These are phyloP conservation scores for Zapornia atra DNA, from an alignment of 2,113 vertebrate species.

Conservation along the genomic window DNA sequence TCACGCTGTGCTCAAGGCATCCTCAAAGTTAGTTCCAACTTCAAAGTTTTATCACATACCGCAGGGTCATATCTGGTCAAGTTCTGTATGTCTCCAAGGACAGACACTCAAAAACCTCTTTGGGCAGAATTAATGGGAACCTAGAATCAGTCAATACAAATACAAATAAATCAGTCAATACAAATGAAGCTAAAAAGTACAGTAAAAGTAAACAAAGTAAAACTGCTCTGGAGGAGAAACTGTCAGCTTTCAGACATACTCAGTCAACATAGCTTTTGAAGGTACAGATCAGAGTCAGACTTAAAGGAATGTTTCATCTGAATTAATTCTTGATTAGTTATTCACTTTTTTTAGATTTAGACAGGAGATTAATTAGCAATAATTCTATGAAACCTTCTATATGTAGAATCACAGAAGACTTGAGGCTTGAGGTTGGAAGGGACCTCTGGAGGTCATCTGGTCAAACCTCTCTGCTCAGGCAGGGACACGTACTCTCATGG, in stretches of 20 bases:
- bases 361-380: not conserved
- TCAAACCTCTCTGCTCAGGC: not conserved
- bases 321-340: not conserved
- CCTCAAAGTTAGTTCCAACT: not conserved
- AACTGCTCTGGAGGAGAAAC: not conserved
- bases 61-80: not conserved
- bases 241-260: not conserved
- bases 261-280: accelerated
- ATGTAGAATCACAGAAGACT: not conserved
- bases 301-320: not conserved
- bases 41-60: not conserved
- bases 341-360: not conserved
- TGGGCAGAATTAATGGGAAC: not conserved
- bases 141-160: not conserved
- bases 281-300: not conserved
- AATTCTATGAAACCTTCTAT: not conserved
- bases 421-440: not conserved
- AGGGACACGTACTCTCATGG: not conserved
- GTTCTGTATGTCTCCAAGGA: not conserved
- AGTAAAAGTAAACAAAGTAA: not conserved
- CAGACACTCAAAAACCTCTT: not conserved
- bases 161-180: not conserved
- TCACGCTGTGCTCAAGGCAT: not conserved
- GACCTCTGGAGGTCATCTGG: accelerated
- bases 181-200: not conserved